Evolutionary conservation across 2,888 invertebrate genomes (phyloP).

Genomic region (Ctena decussata): DNA sequence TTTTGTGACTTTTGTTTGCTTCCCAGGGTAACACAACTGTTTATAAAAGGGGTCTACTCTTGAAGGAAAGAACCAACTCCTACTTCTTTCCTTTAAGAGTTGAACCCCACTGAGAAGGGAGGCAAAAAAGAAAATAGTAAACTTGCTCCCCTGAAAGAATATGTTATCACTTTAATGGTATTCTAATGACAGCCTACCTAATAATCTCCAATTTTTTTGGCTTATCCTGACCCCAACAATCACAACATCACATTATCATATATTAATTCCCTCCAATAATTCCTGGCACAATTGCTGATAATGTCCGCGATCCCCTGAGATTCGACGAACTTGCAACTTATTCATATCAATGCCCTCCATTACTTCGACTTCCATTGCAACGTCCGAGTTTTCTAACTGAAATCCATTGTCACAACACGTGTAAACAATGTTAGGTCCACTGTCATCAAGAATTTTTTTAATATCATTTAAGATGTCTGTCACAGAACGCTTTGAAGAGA

Average conservation of each 20-base stretch:
- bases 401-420: conserved; percentile 80
- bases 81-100: too few species aligned
- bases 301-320: conserved; percentile 81
- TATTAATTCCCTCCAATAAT: conserved; percentile 79
- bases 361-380: conserved; percentile 82
- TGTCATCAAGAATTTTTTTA: conserved; percentile 76
- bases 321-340: conserved; percentile 80
- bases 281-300: conserved; percentile 82
- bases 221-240: too few species aligned
- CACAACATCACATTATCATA: conserved; percentile 29
- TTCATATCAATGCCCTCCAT: conserved; percentile 76
- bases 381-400: conserved; percentile 75
- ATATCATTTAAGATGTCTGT: conserved; percentile 79
- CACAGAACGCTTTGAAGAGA: conserved; percentile 75
- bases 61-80: too few species aligned
- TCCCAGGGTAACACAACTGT: too few species aligned
- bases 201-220: too few species aligned
- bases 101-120: too few species aligned
- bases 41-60: too few species aligned
- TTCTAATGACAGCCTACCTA: too few species aligned
- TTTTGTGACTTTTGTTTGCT: too few species aligned
- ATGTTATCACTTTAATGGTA: too few species aligned
- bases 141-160: too few species aligned
- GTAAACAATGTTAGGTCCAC: conserved; percentile 77
- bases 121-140: too few species aligned